A percentile compares a stretch with the other conserved stretches of the same genome.
These are phyloP conservation scores for Dicaeum eximium DNA, from an alignment of 2,113 vertebrate species.

Conservation along the genomic window DNA sequence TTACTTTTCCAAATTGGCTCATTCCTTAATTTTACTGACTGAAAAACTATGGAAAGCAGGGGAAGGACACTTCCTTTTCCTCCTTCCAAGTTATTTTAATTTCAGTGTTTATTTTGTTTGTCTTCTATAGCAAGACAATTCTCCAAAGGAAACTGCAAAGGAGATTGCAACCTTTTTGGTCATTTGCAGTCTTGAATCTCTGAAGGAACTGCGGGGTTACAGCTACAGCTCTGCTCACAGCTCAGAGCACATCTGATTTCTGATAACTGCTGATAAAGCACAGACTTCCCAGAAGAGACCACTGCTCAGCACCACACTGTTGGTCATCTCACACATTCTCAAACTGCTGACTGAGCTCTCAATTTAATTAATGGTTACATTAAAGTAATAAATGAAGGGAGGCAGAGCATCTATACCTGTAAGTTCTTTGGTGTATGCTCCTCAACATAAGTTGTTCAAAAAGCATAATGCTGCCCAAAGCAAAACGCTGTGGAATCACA, in stretches of 20 bases:
- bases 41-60: background rate
- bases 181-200: background rate
- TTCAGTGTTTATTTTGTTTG: background rate
- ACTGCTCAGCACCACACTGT: background rate
- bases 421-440: background rate
- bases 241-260: background rate
- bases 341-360: background rate
- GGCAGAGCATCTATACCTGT: accelerated
- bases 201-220: background rate
- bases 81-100: background rate
- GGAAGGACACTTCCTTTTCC: background rate
- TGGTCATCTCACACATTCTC: background rate
- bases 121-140: background rate
- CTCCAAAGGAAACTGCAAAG: background rate
- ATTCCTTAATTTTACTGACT: background rate
- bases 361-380: background rate
- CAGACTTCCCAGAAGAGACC: background rate
- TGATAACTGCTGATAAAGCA: background rate
- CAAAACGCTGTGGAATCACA: background rate
- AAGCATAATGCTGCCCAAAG: background rate
- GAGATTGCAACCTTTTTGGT: background rate
- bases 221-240: background rate
- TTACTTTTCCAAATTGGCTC: background rate
- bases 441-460: background rate
- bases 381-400: background rate